Base-by-base conservation (phyloP, 2,113 vertebrate species). In the Sinosuthora webbiana region DNA sequence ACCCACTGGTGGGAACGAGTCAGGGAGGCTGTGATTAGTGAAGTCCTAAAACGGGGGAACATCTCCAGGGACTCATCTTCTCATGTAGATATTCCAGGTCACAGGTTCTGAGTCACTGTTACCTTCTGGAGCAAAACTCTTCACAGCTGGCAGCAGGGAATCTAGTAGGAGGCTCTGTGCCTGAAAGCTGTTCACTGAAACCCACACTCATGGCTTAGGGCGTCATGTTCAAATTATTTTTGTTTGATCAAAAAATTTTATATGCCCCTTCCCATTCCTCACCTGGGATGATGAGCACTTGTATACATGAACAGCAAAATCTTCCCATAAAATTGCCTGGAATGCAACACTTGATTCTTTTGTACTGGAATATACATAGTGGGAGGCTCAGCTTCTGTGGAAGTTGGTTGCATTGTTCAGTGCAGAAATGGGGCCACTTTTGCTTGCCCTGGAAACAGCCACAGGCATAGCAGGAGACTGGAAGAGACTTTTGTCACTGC, bases 51-150 rank as follows among this genome's bases (percentile, higher is more conserved):
- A 55, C 14, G 53, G 53, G 33, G 39, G 39, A 69, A 33, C 23
- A 6, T 62, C 50, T 89, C 14, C 1, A 42, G 57, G 63, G 50
- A 47, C n/a, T 76, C 49, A n/a, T 63, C 50, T 62, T 75, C 64
- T 76, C 37, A 35, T 42, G 5, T 45, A 25, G 50, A 5, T 57
- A 62, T 74, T 83, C 71, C 84, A 89, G 86, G 83, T 93, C 33
- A 1, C 79, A 69, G 91, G 87, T 70, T 93, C 79, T 83, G 92
- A 93, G 65, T 94, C 76, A 56, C 85, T 67, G n/a, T 88, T 77
- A 59, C 60, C 63, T 95, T 91, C 91, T 95, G 91, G 50, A 88
- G 88, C 55, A 91, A 65, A 91, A 67, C 84, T 69, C 78, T 68
- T 83, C 28, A 5, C 87, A 69, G 49, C 65, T 94, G 85, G 90